Conservation (phyloP, 2,113 vertebrate species). For the Pardalotus punctatus region DNA sequence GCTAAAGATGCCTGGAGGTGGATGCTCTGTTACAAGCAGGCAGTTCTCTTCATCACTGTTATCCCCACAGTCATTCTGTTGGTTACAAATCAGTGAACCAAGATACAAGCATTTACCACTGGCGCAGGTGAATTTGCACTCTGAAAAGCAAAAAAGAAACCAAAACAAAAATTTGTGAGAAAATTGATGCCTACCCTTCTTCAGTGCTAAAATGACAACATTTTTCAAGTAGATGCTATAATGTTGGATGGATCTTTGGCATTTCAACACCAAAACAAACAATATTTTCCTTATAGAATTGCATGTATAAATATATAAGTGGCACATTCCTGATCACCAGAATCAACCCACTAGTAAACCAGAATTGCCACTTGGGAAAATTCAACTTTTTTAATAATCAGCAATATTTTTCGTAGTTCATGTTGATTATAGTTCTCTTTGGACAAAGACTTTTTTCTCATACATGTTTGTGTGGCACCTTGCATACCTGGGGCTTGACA, state of each 20-base stretch:
- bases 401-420: not conserved
- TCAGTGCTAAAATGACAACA: not conserved
- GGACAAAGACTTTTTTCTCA: not conserved
- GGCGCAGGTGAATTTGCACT: slow-evolving; percentile 98
- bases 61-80: slow-evolving; percentile 96
- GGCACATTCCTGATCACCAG: not conserved
- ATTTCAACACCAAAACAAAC: not conserved
- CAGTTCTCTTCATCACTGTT: slow-evolving; percentile 98
- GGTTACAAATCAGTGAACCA: slow-evolving; percentile 95
- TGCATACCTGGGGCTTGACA: not conserved
- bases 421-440: not conserved
- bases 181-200: not conserved
- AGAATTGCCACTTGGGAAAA: not conserved
- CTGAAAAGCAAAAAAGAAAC: slow-evolving; percentile 73
- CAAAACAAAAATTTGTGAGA: slow-evolving; percentile 11
- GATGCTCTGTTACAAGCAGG: slow-evolving; percentile 92
- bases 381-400: not conserved
- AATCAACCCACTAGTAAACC: not conserved
- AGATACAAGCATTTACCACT: slow-evolving; percentile 95
- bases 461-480: not conserved
- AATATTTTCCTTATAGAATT: not conserved
- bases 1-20: slow-evolving; percentile 91
- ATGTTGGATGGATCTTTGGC: not conserved
- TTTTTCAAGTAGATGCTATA: not conserved
- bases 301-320: accelerated